Evolutionary conservation across 2,113 vertebrate genomes (phyloP), one percentile per base, ranked within the genome.

Genomic region (Nannobrachium achirus): DNA sequence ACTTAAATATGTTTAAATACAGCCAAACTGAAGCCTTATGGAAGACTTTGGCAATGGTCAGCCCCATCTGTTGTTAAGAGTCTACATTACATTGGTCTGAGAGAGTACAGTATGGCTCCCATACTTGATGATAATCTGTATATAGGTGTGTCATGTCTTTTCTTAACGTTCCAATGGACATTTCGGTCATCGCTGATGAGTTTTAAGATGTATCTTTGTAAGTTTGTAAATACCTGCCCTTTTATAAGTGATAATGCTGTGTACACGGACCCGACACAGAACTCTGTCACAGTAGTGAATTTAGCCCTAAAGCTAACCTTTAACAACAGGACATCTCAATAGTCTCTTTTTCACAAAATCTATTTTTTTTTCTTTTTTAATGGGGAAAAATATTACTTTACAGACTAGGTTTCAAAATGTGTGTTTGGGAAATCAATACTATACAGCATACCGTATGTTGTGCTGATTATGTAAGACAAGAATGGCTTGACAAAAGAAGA

Each of bases 91-190:
- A n/a, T n/a, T n/a, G n/a, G n/a, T n/a, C 41, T 52, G 7, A 53
- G 58, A 71, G 42, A 6, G 14, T 56, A 72, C 57, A 69, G 71
- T 55, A 42, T 65, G 65, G 64, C 39, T 50, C 65, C 46, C 45
- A 71, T 50, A 69, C 71, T 60, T 71, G 64, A n/a, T n/a, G n/a
- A 75, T 49, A 14, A 51, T 65, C 25, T 85, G 82, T 88, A 85
- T 79, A 88, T 83, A 85, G 33, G 11, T 66, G 56, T 82, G 56
- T 66, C 55, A 57, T 61, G 58, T 19, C n/a, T 19, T 19, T 73
- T 75, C 70, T 41, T 33, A n/a, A 25, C 56, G 38, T 69, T 46
- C 38, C 33, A 39, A 40, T 64, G 40, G 69, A 42, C 38, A 50
- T 57, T 25, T 50, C 8, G 33, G 19, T 19, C 45, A 40, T 74